These are phyloP conservation scores for Amitus sp. DNA, from an alignment of 2,888 invertebrate genomes.

Conservation along the genomic window DNA sequence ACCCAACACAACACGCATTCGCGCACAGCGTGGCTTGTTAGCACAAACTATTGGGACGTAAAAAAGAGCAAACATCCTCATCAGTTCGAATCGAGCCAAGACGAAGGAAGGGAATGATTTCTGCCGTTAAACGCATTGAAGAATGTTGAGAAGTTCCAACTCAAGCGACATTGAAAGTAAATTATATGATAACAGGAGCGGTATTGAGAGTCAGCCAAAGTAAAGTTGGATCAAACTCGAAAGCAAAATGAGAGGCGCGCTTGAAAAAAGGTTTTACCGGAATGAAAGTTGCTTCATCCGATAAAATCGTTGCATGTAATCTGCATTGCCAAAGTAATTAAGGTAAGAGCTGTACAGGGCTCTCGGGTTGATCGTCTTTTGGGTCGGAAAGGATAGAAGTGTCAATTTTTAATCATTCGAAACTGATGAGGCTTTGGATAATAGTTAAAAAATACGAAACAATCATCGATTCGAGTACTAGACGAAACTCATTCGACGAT, in stretches of 20 bases:
- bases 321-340: conserved; percentile 52
- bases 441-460: too few relatives aligned
- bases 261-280: conserved; percentile 34
- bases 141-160: neutral
- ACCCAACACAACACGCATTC: conserved; percentile 21
- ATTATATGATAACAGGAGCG: neutral
- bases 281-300: conserved; percentile 48
- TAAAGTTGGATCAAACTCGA: neutral
- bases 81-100: conserved; percentile 41
- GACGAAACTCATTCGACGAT: too few relatives aligned
- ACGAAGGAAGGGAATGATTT: conserved; percentile 22
- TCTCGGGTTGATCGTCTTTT: too few relatives aligned
- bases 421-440: conserved; percentile 13
- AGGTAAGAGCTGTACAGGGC: conserved; percentile 45
- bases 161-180: neutral
- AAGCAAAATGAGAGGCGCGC: conserved; percentile 10
- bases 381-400: conserved; percentile 36
- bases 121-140: conserved; percentile 6
- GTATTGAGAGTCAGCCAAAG: neutral
- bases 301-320: conserved; percentile 52
- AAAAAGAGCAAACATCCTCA: conserved; percentile 27
- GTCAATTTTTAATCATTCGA: conserved; percentile 15
- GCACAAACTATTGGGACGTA: conserved; percentile 33
- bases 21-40: conserved; percentile 26
- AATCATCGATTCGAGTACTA: too few relatives aligned